A percentile compares a stretch with the other conserved stretches of the same genome.
Conservation (phyloP, 1,140 invertebrate genomes). For the Triops longicaudatus region DNA sequence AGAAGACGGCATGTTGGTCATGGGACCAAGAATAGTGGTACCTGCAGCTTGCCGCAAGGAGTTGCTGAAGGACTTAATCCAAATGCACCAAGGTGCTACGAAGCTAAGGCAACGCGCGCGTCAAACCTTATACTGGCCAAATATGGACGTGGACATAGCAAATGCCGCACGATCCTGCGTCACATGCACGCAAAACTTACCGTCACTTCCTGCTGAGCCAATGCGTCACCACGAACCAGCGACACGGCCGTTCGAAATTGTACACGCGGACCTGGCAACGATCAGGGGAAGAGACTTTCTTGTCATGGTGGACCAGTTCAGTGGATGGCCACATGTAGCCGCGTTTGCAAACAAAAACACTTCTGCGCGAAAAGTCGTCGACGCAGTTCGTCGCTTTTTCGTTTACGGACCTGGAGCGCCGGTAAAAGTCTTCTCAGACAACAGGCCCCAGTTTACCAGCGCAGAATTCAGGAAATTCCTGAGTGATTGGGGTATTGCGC, state of each 20-base stretch:
- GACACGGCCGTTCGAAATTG: constrained; percentile 33
- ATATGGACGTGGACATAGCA: constrained; percentile 32
- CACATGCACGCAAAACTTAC: constrained; percentile 30
- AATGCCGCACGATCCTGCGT: constrained; percentile 31
- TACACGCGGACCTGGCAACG: constrained; percentile 33
- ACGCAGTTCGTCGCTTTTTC: too few relatives aligned
- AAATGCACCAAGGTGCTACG: background rate
- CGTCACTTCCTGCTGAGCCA: constrained; percentile 26
- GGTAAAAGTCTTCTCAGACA: background rate
- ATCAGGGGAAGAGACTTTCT: constrained; percentile 25
- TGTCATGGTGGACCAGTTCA: too few relatives aligned
- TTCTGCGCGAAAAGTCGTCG: background rate
- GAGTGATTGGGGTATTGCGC: too few relatives aligned
- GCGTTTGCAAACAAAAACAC: background rate
- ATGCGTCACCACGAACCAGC: constrained; percentile 30
- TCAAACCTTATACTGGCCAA: constrained; percentile 33
- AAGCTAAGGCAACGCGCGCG: constrained; percentile 30
- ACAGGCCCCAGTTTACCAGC: constrained; percentile 13
- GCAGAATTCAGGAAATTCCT: too few relatives aligned
- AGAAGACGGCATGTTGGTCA: background rate
- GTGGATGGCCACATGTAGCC: too few relatives aligned
- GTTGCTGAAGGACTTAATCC: background rate
- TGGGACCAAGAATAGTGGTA: background rate
- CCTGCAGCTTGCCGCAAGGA: background rate
- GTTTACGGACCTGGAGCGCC: background rate